phyloP scores from a whole-genome alignment of 1,140 invertebrate species.

The Trichoplusia ni region DNA sequence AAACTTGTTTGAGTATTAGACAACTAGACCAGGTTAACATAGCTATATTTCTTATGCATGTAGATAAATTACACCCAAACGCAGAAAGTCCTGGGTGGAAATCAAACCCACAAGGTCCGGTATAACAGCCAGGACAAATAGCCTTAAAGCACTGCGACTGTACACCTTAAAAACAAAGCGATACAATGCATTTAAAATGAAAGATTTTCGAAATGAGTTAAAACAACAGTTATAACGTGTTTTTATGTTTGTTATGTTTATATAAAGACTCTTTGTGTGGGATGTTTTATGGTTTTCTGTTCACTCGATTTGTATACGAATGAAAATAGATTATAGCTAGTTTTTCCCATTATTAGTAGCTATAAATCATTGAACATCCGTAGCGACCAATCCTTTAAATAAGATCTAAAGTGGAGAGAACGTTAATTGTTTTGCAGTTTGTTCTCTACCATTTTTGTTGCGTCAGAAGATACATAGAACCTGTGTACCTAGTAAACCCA shows the following conservation, averaged over 20 bases:
- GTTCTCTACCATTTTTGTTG: too few relatives aligned
- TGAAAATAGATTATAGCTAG: slow-evolving; percentile 80
- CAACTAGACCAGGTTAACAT: too few relatives aligned
- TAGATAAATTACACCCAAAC: too few relatives aligned
- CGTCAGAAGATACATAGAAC: too few relatives aligned
- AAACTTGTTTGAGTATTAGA: too few relatives aligned
- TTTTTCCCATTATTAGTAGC: slow-evolving; percentile 80
- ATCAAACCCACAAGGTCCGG: too few relatives aligned
- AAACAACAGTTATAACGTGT: slow-evolving; percentile 80
- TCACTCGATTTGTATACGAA: slow-evolving; percentile 79
- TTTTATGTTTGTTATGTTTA: slow-evolving; percentile 80
- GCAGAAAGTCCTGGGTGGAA: too few relatives aligned
- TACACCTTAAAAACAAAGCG: slow-evolving; percentile 56
- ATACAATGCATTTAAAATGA: slow-evolving; percentile 69
- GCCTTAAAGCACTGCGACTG: too few relatives aligned
- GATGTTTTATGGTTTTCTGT: slow-evolving; percentile 81
- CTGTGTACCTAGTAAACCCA: too few relatives aligned
- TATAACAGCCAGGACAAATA: too few relatives aligned
- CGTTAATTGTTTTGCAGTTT: slow-evolving; percentile 21
- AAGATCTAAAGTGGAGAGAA: slow-evolving; percentile 62
- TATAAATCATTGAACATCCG: slow-evolving; percentile 78
- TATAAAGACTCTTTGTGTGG: slow-evolving; percentile 81
- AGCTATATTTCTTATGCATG: too few relatives aligned
- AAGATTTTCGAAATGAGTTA: slow-evolving; percentile 79
- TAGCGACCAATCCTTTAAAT: slow-evolving; percentile 67